Evolutionary conservation across 2,888 invertebrate genomes (phyloP), one percentile per base, ranked within the genome.

Genomic region (Drosophila borealis): DNA sequence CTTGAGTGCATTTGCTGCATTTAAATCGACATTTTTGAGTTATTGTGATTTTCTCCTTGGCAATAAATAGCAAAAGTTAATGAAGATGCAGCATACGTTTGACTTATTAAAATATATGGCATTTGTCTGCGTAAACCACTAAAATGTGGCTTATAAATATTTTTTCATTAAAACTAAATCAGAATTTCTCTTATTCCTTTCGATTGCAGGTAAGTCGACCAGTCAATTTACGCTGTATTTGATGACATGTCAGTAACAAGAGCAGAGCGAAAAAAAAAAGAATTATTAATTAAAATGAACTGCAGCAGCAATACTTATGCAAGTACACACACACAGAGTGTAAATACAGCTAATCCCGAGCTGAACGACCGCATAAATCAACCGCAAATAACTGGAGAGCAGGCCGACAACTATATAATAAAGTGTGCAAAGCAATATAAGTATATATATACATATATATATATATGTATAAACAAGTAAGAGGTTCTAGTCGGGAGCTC

Each of bases 331-430:
- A 55, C 17, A n/a, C 8, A 45, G 1, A 10, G 54, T 81, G 74
- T 67, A 81, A 84, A 77, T 86, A 67, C 69, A 78, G 81, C 85
- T 84, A 83, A 83, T 84, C 71, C 82, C 71, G 59, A 70, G 81
- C 74, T 78, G 77, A 81, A 73, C 75, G 79, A 87, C 88, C 85
- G 70, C 85, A 85, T 85, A 88, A 85, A 85, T 87, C 88, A 85
- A 77, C 85, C 88, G 66, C 85, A 85, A 72, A 77, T 74, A 80
- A 70, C 63, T 55, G 41, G 34, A 36, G 60, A 53, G 57, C 60
- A 60, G 29, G 53, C 68, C 14, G 36, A 37, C 46, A 36, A 37
- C 42, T 49, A 48, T 64, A 72, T 79, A 63, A 63, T 62, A 54
- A 44, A 65, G 53, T 50, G 21, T 39, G 55, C 54, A 53, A 64